Evolutionary conservation across 2,797 vertebrate species (phyloP).

Genomic region (Loriculus beryllinus): DNA sequence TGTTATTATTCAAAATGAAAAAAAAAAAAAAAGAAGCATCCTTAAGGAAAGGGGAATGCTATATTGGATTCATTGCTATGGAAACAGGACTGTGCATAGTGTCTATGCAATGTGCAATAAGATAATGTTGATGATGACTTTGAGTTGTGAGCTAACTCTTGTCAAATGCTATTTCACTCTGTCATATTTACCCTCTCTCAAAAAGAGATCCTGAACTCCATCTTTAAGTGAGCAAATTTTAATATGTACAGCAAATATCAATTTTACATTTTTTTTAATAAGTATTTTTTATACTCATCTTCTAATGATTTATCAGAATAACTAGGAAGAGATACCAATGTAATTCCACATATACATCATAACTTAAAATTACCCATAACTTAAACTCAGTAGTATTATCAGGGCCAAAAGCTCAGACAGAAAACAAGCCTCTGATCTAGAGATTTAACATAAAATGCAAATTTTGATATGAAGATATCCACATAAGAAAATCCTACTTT

Average conservation of each 20-base stretch:
- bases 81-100: background rate
- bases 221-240: background rate
- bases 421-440: background rate
- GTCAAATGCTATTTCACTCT: background rate
- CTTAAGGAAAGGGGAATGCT: background rate
- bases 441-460: background rate
- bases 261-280: background rate
- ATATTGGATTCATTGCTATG: conserved; percentile 12
- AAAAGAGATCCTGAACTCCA: background rate
- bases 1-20: background rate
- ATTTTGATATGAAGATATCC: background rate
- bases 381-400: background rate
- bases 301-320: background rate
- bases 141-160: background rate
- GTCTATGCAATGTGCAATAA: background rate
- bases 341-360: background rate
- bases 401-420: background rate
- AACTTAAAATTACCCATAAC: background rate
- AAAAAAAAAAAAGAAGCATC: background rate
- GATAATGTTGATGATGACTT: background rate
- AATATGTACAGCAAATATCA: background rate
- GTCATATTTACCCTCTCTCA: background rate
- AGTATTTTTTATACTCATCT: background rate
- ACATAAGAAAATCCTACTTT: background rate
- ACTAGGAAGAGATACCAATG: background rate